Percentiles rank a stretch among this genome's conserved stretches.
phyloP scores from a whole-genome alignment of 2,113 vertebrate species.

The Coptodon bakossiorum region DNA sequence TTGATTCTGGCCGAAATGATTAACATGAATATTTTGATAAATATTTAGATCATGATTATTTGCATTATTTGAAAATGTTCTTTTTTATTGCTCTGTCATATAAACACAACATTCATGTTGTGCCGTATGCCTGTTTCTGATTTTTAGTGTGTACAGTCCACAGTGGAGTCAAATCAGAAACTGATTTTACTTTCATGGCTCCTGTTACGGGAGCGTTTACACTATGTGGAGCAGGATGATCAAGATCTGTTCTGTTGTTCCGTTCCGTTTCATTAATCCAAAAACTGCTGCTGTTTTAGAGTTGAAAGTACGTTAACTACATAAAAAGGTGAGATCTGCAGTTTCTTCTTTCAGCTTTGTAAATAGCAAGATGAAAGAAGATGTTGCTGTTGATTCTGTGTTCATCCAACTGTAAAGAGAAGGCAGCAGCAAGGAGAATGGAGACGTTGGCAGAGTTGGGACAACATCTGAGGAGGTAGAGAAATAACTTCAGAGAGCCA shows the following conservation, averaged over 20 bases:
- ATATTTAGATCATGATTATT: not conserved
- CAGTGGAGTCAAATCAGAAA: not conserved
- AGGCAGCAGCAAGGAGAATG: not conserved
- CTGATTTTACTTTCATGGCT: not conserved
- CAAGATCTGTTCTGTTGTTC: not conserved
- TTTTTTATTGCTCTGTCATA: not conserved
- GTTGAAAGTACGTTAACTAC: not conserved
- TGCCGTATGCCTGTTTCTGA: not conserved
- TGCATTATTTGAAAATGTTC: not conserved
- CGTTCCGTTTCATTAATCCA: not conserved
- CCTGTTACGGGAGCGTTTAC: not conserved
- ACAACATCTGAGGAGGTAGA: not conserved
- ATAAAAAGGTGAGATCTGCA: not conserved
- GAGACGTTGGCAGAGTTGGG: not conserved
- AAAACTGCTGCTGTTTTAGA: not conserved
- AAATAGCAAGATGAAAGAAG: not conserved
- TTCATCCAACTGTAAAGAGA: not conserved
- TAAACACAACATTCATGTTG: not conserved
- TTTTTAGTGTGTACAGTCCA: not conserved
- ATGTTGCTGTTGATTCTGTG: not conserved
- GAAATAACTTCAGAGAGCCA: not conserved
- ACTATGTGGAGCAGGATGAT: not conserved
- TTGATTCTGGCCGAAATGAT: not conserved
- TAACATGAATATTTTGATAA: not conserved
- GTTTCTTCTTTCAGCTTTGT: not conserved